Evolutionary conservation across 2,797 vertebrate species (phyloP).

Genomic region (Takifugu ocellatus): DNA sequence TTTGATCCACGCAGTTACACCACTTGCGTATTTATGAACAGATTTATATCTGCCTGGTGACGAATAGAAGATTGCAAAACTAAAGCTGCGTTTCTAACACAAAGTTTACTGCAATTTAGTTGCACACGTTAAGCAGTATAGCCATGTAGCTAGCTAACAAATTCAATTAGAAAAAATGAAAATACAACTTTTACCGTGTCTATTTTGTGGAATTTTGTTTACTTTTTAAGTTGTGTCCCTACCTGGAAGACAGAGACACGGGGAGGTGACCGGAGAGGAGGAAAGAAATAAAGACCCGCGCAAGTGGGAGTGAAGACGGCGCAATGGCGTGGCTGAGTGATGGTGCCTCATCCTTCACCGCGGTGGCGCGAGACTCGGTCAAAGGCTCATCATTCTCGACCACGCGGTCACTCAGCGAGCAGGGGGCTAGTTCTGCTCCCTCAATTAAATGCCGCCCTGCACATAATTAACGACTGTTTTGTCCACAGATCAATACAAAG

Average conservation of each 20-base stretch:
- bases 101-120: too few species aligned
- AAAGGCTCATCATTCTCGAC: conserved; percentile 62
- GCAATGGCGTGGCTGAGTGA: conserved; percentile 41
- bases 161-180: too few species aligned
- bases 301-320: conserved; percentile 18
- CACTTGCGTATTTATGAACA: too few species aligned
- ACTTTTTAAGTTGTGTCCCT: conserved; percentile 4
- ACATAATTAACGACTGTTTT: conserved; percentile 81
- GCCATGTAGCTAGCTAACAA: too few species aligned
- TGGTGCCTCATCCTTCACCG: conserved; percentile 58
- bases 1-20: too few species aligned
- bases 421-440: conserved; percentile 63
- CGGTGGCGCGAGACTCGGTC: conserved; percentile 63
- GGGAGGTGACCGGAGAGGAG: background rate
- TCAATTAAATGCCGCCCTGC: conserved; percentile 75
- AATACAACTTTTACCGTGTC: too few species aligned
- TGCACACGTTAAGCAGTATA: too few species aligned
- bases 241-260: conserved; percentile 15
- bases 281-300: conserved; percentile 4
- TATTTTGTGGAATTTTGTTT: too few species aligned
- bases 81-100: too few species aligned
- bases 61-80: too few species aligned
- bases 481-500: conserved; percentile 78
- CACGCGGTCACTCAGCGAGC: conserved; percentile 57
- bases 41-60: too few species aligned